Evolutionary conservation across 2,797 vertebrate species (phyloP), one percentile per base, ranked within the genome.

Genomic region (Podarcis lilfordi): DNA sequence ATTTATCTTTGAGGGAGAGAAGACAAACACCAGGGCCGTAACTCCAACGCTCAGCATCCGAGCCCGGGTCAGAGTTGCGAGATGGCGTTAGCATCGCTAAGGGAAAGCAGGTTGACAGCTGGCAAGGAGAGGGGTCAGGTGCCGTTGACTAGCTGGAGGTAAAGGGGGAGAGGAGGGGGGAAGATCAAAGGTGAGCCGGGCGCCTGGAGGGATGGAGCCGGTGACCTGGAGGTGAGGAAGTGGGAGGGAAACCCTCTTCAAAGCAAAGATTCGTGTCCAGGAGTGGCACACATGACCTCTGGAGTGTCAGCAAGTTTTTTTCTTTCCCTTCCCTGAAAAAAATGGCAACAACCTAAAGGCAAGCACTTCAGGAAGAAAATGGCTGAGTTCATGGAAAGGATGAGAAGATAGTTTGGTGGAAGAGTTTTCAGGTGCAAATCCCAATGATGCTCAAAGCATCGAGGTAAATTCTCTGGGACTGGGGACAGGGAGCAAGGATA

Each of bases 121-220:
- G 89, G 85, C 0, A 9, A 89, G 68, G 61, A 92, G 89, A 89
- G 90, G 93, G 91, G 94, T 94, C 86, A 85, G 11, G 4, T 89
- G 71, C 80, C 92, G 80, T 61, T 87, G 77, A 59, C 82, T 93
- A 88, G 84, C 81, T 82, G 83, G 85, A 40, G 17, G 27, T 25
- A 89, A 77, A 80, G 84, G 27, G 81, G n/a, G 64, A 72, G 50
- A 79, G 87, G 78, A n/a, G 72, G 82, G 50, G 69, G 74, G 74
- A 91, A 79, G 80, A 92, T 91, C 85, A 72, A 86, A 93, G 90
- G 84, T 91, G 91, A 88, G 68, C 0, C 1, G 9, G 6, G 5
- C 40, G 71, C 8, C 32, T 80, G 8, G 35, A 25, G 35, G 55
- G 45, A 89, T 32, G 37, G 83, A 91, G 80, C 0, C 82, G 55